Base-by-base conservation (phyloP, 2,113 vertebrate genomes). In the Boulengeromyrus knoepffleri region DNA sequence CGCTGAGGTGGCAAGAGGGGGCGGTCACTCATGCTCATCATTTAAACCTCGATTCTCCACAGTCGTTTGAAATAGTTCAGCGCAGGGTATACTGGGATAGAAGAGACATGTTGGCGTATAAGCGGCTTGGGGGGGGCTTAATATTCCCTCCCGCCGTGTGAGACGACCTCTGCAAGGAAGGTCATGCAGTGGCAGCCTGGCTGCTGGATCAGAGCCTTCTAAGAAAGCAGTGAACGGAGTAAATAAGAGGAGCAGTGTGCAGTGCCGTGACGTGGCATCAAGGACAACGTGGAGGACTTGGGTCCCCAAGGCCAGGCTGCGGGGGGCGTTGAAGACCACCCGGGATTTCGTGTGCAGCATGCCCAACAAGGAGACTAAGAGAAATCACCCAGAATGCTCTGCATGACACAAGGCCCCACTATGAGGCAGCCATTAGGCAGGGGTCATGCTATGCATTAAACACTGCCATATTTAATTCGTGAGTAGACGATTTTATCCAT, bases 151-250 rank as follows among this genome's bases (percentile, higher is more conserved):
- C 88, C 2, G n/a, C n/a, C 24, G 15, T 47, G 42, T 74, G 27
- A 80, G 58, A 89, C 45, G 24, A 47, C 66, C 46, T 89, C 46
- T 80, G 66, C 66, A 56, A 36, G 50, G 50, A 84, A 85, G 89
- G 89, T 50, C 70, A 85, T 15, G 10, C 74, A 58, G 52, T 19
- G 17, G 89, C 10, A 90, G 56, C n/a, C 42, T 85, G 50, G 42
- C 45, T 58, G 46, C 45, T 45, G 49, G 36, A 53, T 21, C 80
- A 42, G 49, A 58, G 50, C 85, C 77, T 83, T 19, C 80, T 45
- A 46, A 56, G 53, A 89, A 89, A n/a, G 42, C 36, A 85, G 50
- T 36, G 36, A 87, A 53, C 31, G 1, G 19, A 24, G 27, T 88
- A 58, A 88, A 87, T 15, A 52, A 50, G 27, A 19, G n/a, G 52